Conservation (phyloP, 2,888 invertebrate species). For the Sisyra terminalis region DNA sequence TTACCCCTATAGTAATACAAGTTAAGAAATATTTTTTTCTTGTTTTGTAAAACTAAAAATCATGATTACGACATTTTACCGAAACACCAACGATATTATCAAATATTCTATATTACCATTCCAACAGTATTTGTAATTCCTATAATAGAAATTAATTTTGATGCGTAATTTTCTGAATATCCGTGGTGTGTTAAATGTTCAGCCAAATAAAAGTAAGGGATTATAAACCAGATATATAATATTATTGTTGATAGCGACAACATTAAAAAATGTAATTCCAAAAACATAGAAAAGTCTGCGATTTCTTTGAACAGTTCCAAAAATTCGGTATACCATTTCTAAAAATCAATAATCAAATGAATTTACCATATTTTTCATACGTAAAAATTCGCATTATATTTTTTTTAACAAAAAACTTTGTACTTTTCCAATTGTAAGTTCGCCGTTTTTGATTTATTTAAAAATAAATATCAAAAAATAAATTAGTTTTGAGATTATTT, state of each 20-base stretch:
- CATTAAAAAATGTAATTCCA: constrained; percentile 59
- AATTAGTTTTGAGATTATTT: no score
- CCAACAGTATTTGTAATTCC: constrained; percentile 84
- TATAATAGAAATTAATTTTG: constrained; percentile 68
- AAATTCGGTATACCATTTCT: constrained; percentile 59
- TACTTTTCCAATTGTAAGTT: no score
- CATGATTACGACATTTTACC: no score
- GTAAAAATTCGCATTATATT: no score
- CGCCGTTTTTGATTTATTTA: no score
- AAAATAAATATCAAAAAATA: no score
- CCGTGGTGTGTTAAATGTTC: constrained; percentile 58
- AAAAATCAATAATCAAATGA: constrained; percentile 20
- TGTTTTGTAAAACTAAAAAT: no score
- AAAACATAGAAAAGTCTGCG: constrained; percentile 64
- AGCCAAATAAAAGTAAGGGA: constrained; percentile 86
- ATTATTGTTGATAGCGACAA: constrained; percentile 75
- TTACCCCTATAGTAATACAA: no score
- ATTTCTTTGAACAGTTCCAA: constrained; percentile 50
- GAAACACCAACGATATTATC: no score
- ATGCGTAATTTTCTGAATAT: constrained; percentile 55
- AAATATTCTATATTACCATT: constrained; percentile 60
- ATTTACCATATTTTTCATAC: no score
- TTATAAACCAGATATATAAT: constrained; percentile 86
- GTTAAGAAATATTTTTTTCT: no score
- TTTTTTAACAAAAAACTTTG: no score